Conservation (phyloP, 2,888 invertebrate species). For the Slavum lentiscoides region DNA sequence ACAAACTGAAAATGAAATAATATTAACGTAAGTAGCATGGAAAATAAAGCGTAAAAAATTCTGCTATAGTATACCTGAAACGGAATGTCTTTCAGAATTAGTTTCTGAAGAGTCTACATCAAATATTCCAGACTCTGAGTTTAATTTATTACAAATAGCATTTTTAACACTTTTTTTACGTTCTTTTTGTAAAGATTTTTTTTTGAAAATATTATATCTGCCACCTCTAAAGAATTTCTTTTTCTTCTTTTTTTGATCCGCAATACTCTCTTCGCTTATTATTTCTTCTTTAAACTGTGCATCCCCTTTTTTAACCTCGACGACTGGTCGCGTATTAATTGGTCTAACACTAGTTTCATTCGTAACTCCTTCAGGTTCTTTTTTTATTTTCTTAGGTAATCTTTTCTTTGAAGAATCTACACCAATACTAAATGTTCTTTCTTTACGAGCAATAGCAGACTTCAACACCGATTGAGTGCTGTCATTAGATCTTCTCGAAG, state of each 20-base stretch:
- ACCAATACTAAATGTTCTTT: constrained; percentile 67
- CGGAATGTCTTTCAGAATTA: constrained; percentile 44
- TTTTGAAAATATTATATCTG: constrained; percentile 48
- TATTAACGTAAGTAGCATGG: neutral
- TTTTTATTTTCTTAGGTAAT: constrained; percentile 45
- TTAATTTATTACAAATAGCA: constrained; percentile 9
- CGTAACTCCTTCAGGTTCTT: neutral
- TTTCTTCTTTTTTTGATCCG: constrained; percentile 35
- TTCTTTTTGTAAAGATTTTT: constrained; percentile 42
- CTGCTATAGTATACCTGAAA: constrained; percentile 24
- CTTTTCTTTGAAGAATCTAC: constrained; percentile 40
- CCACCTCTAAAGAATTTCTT: constrained; percentile 43
- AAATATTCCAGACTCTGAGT: constrained; percentile 18
- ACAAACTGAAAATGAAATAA: constrained; percentile 31
- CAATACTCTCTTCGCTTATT: constrained; percentile 9
- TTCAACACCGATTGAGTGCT: constrained; percentile 68
- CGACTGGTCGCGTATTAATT: neutral
- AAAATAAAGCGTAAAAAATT: too few relatives aligned
- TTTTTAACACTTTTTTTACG: constrained; percentile 27
- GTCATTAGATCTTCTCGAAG: constrained; percentile 68
- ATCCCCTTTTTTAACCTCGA: neutral
- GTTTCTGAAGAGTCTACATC: constrained; percentile 32
- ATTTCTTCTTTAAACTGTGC: constrained; percentile 18
- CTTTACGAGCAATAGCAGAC: constrained; percentile 73
- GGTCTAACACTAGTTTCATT: constrained; percentile 16